Evolutionary conservation across 2,888 invertebrate species (phyloP).

Genomic region (Sarcophaga subvicina): DNA sequence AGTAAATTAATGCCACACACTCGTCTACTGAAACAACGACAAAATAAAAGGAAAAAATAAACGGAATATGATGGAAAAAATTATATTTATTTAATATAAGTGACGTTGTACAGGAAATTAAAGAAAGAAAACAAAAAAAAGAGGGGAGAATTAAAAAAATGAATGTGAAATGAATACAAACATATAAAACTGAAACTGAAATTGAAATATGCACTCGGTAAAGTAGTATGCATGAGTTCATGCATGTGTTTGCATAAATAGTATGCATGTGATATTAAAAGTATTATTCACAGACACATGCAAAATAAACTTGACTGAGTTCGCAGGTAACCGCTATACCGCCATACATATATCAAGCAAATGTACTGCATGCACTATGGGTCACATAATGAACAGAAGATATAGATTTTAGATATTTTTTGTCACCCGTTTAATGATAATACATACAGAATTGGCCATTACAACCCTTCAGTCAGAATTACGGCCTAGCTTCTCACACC

Average conservation of each 20-base stretch:
- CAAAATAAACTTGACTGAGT: slow-evolving; percentile 40
- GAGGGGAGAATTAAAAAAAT: not conserved
- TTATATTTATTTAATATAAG: slow-evolving; percentile 48
- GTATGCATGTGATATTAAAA: slow-evolving; percentile 27
- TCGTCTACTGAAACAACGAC: slow-evolving; percentile 9
- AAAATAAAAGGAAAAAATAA: slow-evolving; percentile 7
- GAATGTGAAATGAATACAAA: not conserved
- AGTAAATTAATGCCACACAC: slow-evolving; percentile 50
- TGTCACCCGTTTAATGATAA: too few species aligned
- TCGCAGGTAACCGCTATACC: slow-evolving; percentile 26
- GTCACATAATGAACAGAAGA: not conserved
- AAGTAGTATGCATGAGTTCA: not conserved
- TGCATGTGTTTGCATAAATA: not conserved
- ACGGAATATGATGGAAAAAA: slow-evolving; percentile 45
- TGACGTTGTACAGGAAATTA: slow-evolving; percentile 49
- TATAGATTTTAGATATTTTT: too few species aligned
- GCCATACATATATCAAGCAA: not conserved
- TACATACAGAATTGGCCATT: too few species aligned
- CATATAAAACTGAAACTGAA: not conserved
- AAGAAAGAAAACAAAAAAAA: slow-evolving; percentile 7
- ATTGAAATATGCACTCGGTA: not conserved
- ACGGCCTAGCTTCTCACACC: too few species aligned
- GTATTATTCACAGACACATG: slow-evolving; percentile 43
- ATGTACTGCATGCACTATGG: slow-evolving; percentile 29
- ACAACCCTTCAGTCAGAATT: too few species aligned